Evolutionary conservation across 2,888 invertebrate species (phyloP), one percentile per base, ranked within the genome.

Genomic region (Alentia gelatinosa): DNA sequence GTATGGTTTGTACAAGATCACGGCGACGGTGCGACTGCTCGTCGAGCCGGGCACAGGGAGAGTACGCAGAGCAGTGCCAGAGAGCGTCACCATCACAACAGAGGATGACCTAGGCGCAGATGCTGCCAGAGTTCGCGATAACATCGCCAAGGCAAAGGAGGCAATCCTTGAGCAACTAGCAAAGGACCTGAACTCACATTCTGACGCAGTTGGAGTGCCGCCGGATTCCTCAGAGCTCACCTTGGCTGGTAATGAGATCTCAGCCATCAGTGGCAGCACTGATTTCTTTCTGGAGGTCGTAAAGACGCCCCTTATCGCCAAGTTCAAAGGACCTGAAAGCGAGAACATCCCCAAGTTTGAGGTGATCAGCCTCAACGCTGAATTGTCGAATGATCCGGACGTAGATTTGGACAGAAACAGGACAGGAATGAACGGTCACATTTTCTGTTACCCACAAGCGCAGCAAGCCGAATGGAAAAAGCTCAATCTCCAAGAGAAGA

Each of bases 1-100:
- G 93, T 93, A 94, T 92, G 90, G 94, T n/a, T 91, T 93, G 1
- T 95, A 95, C 93, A 92, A 91, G 23, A 92, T 95, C 0, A 93
- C 93, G 26, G 93, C 94, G 3, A 94, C 94, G 0, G 94, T 94
- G 7, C 92, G 94, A 0, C 84, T 91, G 23, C 37, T 40, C n/a
- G 56, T 50, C 23, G 26, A 42, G n/a, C 19, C 47, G 1, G 3
- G 7, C 1, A 91, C 47, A 0, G 30, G 75, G 0, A 39, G 33
- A n/a, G 56, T 39, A 35, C 12, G 75, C 1, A 23, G 75, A 30
- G 86, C 15, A 47, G 47, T 47, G 19, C 23, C 47, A 0, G 47
- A 26, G 3, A 47, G 47, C 9, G 86, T 86, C 33, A 86, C 42
- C 30, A 33, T 86, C 5, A 26, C 47, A 19, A 15, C 40, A 1